Percentiles rank a stretch among this genome's conserved stretches.
These are phyloP conservation scores for Dryococelus australis DNA, from an alignment of 2,888 invertebrate species.

Conservation along the genomic window DNA sequence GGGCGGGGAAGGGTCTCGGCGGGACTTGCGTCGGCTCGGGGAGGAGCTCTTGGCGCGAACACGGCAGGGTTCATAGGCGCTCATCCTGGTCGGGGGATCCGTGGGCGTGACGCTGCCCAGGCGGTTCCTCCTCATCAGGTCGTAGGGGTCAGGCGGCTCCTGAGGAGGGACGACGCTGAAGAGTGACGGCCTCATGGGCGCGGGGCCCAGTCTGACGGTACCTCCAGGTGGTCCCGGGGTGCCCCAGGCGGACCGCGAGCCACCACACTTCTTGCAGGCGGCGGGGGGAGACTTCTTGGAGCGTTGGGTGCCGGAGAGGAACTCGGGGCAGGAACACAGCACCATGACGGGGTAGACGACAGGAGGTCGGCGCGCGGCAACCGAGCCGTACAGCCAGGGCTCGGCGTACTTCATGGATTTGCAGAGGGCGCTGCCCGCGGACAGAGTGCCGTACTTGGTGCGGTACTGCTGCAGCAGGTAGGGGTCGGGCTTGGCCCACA, in stretches of 20 bases:
- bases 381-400: conserved; percentile 85
- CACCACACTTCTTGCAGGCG: conserved; percentile 85
- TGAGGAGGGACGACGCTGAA: conserved; percentile 54
- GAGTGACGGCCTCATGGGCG: conserved; percentile 50
- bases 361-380: conserved; percentile 56
- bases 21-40: conserved; percentile 48
- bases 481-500: neutral
- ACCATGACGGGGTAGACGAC: conserved; percentile 41
- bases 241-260: conserved; percentile 73
- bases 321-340: conserved; percentile 77
- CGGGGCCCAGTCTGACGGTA: conserved; percentile 47
- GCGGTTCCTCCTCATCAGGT: conserved; percentile 80
- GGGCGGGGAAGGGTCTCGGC: conserved; percentile 38
- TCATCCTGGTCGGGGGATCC: neutral
- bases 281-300: conserved; percentile 65
- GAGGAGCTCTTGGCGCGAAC: conserved; percentile 58
- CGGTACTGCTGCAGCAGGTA: conserved; percentile 46
- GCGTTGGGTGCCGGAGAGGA: conserved; percentile 77
- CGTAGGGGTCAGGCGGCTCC: conserved; percentile 77
- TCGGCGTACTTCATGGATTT: conserved; percentile 87
- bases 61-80: conserved; percentile 20
- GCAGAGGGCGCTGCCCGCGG: conserved; percentile 75
- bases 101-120: conserved; percentile 54
- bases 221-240: conserved; percentile 49
- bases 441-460: conserved; percentile 58